Conservation (phyloP, 2,797 vertebrate genomes). For the Cetoscarus ocellatus region DNA sequence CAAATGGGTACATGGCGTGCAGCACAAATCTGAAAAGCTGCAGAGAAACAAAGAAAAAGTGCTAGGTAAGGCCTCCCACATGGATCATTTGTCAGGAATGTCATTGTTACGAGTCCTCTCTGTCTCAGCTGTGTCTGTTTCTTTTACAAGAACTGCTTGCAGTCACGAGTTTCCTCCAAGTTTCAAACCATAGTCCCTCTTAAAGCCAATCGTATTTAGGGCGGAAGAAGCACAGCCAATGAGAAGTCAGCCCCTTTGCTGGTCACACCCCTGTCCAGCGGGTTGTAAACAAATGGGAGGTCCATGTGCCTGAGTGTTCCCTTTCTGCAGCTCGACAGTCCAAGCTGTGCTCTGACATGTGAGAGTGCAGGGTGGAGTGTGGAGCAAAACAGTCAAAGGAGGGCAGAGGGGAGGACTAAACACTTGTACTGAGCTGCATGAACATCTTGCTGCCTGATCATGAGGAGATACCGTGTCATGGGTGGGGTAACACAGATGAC, state of each 20-base stretch:
- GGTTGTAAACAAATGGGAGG: conserved; percentile 73
- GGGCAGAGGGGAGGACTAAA: conserved; percentile 23
- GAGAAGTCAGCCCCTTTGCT: not conserved
- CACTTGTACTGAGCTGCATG: conserved; percentile 14
- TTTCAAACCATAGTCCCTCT: conserved; percentile 41
- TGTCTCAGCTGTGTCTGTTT: conserved; percentile 11
- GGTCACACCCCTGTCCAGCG: conserved; percentile 42
- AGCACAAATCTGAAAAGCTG: conserved; percentile 26
- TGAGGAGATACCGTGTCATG: conserved; percentile 15
- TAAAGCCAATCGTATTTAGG: conserved; percentile 44
- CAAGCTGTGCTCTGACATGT: conserved; percentile 69
- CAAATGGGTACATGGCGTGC: conserved; percentile 31
- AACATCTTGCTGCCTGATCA: conserved; percentile 46
- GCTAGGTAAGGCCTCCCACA: conserved; percentile 35
- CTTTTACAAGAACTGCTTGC: conserved; percentile 23
- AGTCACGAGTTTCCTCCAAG: conserved; percentile 42
- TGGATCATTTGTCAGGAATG: conserved; percentile 59
- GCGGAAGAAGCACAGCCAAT: conserved; percentile 53
- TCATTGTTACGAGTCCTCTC: conserved; percentile 39
- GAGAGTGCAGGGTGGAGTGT: conserved; percentile 67
- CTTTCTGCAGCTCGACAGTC: conserved; percentile 22
- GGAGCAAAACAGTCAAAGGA: conserved; percentile 21
- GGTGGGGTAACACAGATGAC: conserved; percentile 29
- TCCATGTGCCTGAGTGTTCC: conserved; percentile 77
- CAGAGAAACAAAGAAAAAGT: conserved; percentile 36